Evolutionary conservation across 2,797 vertebrate genomes (phyloP), one percentile per base, ranked within the genome.

Genomic region (Lerista edwardsae): DNA sequence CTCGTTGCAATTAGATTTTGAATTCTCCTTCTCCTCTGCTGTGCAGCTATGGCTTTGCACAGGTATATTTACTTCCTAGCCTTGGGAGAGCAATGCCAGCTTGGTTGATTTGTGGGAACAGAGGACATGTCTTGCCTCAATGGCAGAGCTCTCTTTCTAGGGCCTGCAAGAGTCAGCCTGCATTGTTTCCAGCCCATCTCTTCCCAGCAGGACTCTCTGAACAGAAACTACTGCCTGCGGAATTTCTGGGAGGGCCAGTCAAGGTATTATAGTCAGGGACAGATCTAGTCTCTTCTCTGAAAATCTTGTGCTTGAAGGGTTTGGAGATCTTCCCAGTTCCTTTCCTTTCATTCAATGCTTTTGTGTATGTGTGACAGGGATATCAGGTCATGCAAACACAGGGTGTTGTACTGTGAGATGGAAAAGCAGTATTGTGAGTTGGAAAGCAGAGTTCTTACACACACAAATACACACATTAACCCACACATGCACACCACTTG

Each of bases 141-240:
- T 55, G 79, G 36, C 31, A 36, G 64, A 82, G 25, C 36, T 88
- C 83, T 19, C 75, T 61, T 55, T 47, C 47, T 82, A 67, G 62
- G 39, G 21, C 64, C 89, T 34, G 59, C 83, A 80, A 51, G 57
- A 83, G 61, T 89, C 72, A 39, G 11, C 76, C 79, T 86, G 75
- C 41, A 76, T 17, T 68, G 39, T 77, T 79, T 90, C 64, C 78
- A 91, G 19, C 25, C 80, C 84, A 61, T 47, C 76, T 91, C 90
- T 91, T 87, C 76, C 47, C 47, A 90, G 57, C 6, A 81, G 90
- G 61, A 19, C 4, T 84, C 4, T 84, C 68, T 64, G 86, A 81
- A 73, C 77, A 89, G 67, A 80, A 4, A 86, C 65, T 21, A 74
- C 90, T 51, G 21, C 69, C 69, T 15, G 36, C 27, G 57, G 78